Base-by-base conservation (phyloP, 2,113 vertebrate genomes). In the Pipra filicauda region DNA sequence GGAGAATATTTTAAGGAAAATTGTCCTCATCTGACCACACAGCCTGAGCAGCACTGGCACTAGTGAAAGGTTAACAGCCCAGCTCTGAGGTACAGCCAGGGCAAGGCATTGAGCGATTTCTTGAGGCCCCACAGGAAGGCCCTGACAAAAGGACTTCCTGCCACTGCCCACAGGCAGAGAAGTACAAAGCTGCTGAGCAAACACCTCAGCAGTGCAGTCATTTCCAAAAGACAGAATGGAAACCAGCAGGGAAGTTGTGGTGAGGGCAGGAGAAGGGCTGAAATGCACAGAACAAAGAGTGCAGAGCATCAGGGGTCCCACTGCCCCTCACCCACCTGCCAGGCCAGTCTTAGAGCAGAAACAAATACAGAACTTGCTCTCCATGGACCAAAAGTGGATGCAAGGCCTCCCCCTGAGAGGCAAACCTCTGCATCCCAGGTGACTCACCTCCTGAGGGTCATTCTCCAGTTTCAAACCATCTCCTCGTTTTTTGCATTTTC, bases 381-480 rank as follows among this genome's bases (percentile, higher is more conserved):
- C 31, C 46, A 28, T 0, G 21, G 61, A 69, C n/a, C 57, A 71
- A 81, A 82, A 33, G 17, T 3, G 13, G 35, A 57, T 14, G n/a
- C 89, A 49, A 79, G 44, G 49, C 88, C 82, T 90, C 80, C 57
- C 0, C 8, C 48, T 12, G 43, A 70, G 80, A 55, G 48, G 69
- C 31, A 74, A 65, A 64, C 31, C 84, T 41, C 43, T 30, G 46
- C 27, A 26, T 18, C 54, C 64, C 76, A 73, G 39, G 44, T 17
- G 10, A 95, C 97, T 98, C 95, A 99, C 99, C 99, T 99, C 99
- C 97, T 99, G 99, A 57, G 99, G 98, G 88, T 99, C 99, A 11
- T 99, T 99, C 93, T 99, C 99, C 97, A 99, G 98, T 96, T 99
- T 99, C 97, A 99, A 96, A 69, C 98, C 98, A 12, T 99, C 99